A percentile compares a stretch with the other conserved stretches of the same genome.
These are phyloP conservation scores for Platyura marginata DNA, from an alignment of 1,140 invertebrate genomes.

Conservation along the genomic window DNA sequence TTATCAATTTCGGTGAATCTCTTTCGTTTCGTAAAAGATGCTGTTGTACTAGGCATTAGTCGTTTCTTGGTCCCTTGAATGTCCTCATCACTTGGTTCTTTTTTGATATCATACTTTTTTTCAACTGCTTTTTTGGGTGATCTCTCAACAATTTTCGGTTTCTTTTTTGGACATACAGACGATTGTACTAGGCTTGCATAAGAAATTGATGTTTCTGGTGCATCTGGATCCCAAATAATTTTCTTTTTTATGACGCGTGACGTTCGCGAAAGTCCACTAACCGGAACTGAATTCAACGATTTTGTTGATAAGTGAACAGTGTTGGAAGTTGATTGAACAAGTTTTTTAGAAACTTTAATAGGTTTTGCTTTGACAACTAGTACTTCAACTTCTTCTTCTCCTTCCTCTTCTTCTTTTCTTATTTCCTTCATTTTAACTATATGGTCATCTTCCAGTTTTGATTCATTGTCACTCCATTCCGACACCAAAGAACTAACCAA, in stretches of 20 bases:
- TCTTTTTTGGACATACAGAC: neutral
- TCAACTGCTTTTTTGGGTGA: neutral
- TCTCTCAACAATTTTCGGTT: neutral
- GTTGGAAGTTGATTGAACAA: neutral
- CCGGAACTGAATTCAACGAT: neutral
- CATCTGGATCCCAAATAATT: slow-evolving; percentile 48
- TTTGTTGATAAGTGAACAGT: neutral
- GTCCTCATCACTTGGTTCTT: neutral
- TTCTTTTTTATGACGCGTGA: slow-evolving; percentile 43
- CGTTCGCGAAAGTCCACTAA: no score
- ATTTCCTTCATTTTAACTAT: neutral
- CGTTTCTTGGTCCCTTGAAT: neutral
- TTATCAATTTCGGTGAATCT: slow-evolving; percentile 50
- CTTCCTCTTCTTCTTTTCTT: neutral
- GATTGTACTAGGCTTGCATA: slow-evolving; percentile 14
- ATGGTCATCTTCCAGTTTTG: slow-evolving; percentile 1
- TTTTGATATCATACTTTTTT: neutral
- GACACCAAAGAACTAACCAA: slow-evolving; percentile 9
- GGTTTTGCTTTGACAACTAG: no score
- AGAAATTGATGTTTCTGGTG: slow-evolving; percentile 28
- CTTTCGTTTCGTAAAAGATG: slow-evolving; percentile 26
- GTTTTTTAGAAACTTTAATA: neutral
- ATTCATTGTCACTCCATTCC: slow-evolving; percentile 19
- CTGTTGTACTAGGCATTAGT: neutral
- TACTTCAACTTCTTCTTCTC: neutral